Evolutionary conservation across 2,888 invertebrate species (phyloP), one percentile per base, ranked within the genome.

Genomic region (Cinara cedri): DNA sequence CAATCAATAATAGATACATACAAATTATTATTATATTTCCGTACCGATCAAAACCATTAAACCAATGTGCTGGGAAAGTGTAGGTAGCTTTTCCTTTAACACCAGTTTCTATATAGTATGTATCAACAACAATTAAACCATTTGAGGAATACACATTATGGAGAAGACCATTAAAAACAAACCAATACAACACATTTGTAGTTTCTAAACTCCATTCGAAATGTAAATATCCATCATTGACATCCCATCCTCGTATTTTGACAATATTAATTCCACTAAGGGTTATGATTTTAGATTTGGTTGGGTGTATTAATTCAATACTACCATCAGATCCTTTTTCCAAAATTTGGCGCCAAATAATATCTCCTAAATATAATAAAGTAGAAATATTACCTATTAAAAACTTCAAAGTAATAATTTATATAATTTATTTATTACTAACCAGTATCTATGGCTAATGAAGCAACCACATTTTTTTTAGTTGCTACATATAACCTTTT

Each of bases 391-490:
- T 11, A n/a, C n/a, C n/a, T n/a, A 13, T 66, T 81, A 75, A 82
- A 83, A 84, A 55, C 19, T 26, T 63, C 26, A 44, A 46, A 49
- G 78, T n/a, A 72, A 3, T 60, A 75, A 55, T 26, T 62, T 62
- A 26, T n/a, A n/a, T n/a, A 6, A 34, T 34, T 34, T 66, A 70
- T 63, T 26, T 10, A 80, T 62, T 66, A 72, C 81, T 87, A 86
- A 88, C 93, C 93, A 84, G 91, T 91, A 86, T 93, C 93, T 81
- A 92, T 88, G 85, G 92, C 91, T 74, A 96, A 86, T 80, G 94
- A 92, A 82, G 95, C 95, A 81, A 96, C 86, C 82, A 95, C 94
- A 88, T 96, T 95, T 86, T 94, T 92, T 84, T 94, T 91, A 0
- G 95, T 95, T 42, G 92, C 93, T 42, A 95, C 91, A 84, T 94